Evolutionary conservation across 2,797 vertebrate genomes (phyloP).

Genomic region (Darevskia mixta): DNA sequence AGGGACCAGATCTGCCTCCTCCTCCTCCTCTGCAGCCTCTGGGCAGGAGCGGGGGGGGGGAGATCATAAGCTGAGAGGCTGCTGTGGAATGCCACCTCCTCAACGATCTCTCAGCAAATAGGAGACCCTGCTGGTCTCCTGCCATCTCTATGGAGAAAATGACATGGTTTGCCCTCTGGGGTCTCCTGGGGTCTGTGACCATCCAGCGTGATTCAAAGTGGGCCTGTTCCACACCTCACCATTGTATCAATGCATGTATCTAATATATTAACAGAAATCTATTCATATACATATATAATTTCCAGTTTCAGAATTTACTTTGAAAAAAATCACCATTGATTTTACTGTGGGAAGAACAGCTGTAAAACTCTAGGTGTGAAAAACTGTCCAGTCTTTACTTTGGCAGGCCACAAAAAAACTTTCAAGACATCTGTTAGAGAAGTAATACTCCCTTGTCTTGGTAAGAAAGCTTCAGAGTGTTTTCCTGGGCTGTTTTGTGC

Average conservation of each 20-base stretch:
- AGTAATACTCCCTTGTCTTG: not conserved
- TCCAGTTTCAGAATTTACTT: not conserved
- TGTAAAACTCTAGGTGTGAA: not conserved
- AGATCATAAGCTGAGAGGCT: too few species aligned
- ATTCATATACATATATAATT: not conserved
- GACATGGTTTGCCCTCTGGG: too few species aligned
- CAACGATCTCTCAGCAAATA: too few species aligned
- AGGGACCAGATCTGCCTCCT: too few species aligned
- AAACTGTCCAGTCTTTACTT: conserved; percentile 4
- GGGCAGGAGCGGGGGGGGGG: too few species aligned
- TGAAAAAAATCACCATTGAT: not conserved
- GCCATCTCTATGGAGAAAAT: too few species aligned
- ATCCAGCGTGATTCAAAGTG: too few species aligned
- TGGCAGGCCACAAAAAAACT: not conserved
- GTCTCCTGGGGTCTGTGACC: too few species aligned
- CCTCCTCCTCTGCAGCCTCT: too few species aligned
- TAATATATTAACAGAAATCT: not conserved
- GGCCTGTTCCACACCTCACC: too few species aligned
- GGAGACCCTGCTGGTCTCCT: too few species aligned
- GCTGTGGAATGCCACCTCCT: too few species aligned
- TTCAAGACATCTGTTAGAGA: conserved; percentile 7
- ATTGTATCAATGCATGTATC: not conserved
- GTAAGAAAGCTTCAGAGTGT: not conserved
- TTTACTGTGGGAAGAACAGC: not conserved
- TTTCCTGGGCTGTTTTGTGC: not conserved